phyloP scores from a whole-genome alignment of 2,113 vertebrate genomes.

The Corythornis vintsioides region DNA sequence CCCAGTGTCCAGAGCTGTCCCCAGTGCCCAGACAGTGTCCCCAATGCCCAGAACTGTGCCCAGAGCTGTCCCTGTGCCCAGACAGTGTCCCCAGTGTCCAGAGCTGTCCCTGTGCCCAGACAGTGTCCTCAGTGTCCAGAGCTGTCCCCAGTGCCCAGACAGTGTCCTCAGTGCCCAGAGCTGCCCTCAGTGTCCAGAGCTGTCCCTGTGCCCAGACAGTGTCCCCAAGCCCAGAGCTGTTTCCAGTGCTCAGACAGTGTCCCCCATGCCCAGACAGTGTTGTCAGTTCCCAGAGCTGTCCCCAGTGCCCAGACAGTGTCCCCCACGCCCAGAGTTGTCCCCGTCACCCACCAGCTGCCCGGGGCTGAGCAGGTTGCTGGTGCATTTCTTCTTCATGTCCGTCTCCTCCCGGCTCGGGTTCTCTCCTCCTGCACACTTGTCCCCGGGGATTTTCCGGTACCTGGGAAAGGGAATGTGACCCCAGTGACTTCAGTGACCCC shows the following conservation, averaged over 20 bases:
- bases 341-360: conserved; percentile 61
- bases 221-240: not conserved
- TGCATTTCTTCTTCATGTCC: conserved; percentile 86
- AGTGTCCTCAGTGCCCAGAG: no score
- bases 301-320: not conserved
- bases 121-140: not conserved
- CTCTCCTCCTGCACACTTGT: conserved; percentile 85
- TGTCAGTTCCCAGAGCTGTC: not conserved
- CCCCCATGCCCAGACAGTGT: not conserved
- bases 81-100: not conserved
- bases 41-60: not conserved
- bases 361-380: conserved; percentile 75
- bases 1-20: not conserved
- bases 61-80: not conserved
- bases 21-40: not conserved
- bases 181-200: not conserved
- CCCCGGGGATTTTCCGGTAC: conserved; percentile 93
- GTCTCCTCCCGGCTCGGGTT: conserved; percentile 81
- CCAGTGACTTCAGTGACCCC: no score
- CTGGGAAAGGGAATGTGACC: conserved; percentile 56
- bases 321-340: not conserved
- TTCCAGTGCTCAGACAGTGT: no score
- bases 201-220: not conserved
- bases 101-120: not conserved
- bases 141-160: not conserved